A percentile compares a stretch with the other conserved stretches of the same genome.
These are phyloP conservation scores for Aphelinus certus DNA, from an alignment of 1,140 invertebrate genomes.

Conservation along the genomic window DNA sequence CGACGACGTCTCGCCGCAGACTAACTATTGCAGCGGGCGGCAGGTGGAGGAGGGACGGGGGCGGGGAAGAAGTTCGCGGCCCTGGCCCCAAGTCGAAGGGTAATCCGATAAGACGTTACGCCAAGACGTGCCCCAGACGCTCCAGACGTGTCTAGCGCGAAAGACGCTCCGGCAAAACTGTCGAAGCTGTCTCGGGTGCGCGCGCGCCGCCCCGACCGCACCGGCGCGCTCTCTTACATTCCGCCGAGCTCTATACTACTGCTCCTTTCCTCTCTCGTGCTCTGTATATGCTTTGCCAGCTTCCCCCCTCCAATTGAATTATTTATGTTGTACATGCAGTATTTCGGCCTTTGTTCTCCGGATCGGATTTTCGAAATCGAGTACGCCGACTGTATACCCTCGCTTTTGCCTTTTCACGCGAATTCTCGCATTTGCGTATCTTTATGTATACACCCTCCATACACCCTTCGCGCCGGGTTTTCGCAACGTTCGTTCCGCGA, in stretches of 20 bases:
- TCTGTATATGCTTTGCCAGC: not conserved
- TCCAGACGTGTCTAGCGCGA: not conserved
- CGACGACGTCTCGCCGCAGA: conserved; percentile 48
- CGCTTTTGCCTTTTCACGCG: too few species aligned
- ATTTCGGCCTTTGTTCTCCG: too few species aligned
- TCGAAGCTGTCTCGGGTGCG: conserved; percentile 37
- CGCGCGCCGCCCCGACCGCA: not conserved
- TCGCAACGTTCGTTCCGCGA: too few species aligned
- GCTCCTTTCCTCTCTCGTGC: not conserved
- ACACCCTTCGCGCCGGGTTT: too few species aligned
- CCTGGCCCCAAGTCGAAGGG: conserved; percentile 43
- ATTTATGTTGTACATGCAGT: too few species aligned
- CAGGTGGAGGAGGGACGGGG: not conserved
- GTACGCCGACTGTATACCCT: too few species aligned
- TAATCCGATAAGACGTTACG: conserved; percentile 61
- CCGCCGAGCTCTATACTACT: not conserved
- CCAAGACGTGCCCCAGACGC: conserved; percentile 49
- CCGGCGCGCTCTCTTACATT: conserved; percentile 2
- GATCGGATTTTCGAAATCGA: too few species aligned
- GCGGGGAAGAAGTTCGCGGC: conserved; percentile 1
- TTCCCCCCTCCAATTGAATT: too few species aligned
- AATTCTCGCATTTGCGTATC: too few species aligned
- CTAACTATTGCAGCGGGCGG: conserved; percentile 54
- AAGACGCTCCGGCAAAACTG: conserved; percentile 39
- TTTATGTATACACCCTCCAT: too few species aligned